A percentile compares a stretch with the other conserved stretches of the same genome.
Conservation (phyloP, 2,113 vertebrate genomes). For the mouse (Mus musculus) region DNA sequence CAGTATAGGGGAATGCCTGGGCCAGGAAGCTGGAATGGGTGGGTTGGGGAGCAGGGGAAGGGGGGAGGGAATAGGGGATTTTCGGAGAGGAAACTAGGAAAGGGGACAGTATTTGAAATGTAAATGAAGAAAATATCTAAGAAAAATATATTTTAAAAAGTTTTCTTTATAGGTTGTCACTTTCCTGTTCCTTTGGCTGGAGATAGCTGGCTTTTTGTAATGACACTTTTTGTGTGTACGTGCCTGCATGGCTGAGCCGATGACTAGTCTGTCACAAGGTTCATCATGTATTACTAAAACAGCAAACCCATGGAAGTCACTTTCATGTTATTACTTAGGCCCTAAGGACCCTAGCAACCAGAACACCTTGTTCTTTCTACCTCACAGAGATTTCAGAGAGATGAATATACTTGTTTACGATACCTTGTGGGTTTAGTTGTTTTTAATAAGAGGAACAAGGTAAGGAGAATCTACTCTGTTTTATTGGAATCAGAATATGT, state of each 20-base stretch:
- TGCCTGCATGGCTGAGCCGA: background rate
- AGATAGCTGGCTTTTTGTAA: background rate
- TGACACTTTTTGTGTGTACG: background rate
- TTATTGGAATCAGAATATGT: constrained; percentile 38
- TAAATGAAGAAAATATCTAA: too few relatives aligned
- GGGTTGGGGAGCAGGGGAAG: too few relatives aligned
- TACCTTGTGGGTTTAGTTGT: background rate
- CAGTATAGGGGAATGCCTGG: too few relatives aligned
- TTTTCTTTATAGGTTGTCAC: background rate
- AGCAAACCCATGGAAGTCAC: background rate
- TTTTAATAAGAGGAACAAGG: background rate
- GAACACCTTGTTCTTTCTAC: background rate
- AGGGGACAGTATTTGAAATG: too few relatives aligned
- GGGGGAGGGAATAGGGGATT: too few relatives aligned
- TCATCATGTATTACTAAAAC: constrained; percentile 15
- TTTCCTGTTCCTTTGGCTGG: background rate
- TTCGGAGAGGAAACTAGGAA: too few relatives aligned
- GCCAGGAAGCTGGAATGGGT: too few relatives aligned
- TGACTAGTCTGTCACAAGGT: constrained; percentile 4
- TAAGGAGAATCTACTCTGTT: constrained; percentile 29
- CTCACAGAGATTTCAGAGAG: background rate
- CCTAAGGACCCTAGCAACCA: constrained; percentile 21
- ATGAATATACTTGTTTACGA: constrained; percentile 20
- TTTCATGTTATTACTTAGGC: background rate
- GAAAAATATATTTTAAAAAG: too few relatives aligned